Evolutionary conservation across 2,797 vertebrate species (phyloP).

Genomic region (Poeciliopsis paucimaculata): DNA sequence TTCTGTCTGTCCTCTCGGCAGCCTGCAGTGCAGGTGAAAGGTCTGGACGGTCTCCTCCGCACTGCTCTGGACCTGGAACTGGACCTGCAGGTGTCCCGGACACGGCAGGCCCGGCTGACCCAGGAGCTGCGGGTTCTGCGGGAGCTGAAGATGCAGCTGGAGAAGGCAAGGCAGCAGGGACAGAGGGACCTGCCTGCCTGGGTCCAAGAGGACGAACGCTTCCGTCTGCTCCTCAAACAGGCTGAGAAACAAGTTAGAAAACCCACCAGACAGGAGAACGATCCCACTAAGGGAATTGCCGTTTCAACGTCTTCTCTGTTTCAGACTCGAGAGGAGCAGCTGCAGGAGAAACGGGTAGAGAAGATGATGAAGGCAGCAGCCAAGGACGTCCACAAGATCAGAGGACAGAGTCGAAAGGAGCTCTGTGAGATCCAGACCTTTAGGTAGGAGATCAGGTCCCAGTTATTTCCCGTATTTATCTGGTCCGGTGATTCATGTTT

Average conservation of each 20-base stretch:
- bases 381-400: conserved; percentile 94
- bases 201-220: conserved; percentile 91
- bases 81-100: conserved; percentile 94
- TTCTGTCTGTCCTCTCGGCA: conserved; percentile 26
- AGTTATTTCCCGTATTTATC: not conserved
- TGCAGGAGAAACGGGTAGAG: conserved; percentile 88
- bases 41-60: conserved; percentile 84
- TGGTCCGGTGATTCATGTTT: too few species aligned
- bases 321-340: conserved; percentile 85
- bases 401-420: conserved; percentile 92
- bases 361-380: conserved; percentile 95
- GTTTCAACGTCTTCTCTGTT: not conserved
- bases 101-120: conserved; percentile 87
- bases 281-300: too few species aligned
- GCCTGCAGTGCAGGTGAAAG: conserved; percentile 72
- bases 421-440: conserved; percentile 94
- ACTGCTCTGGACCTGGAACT: conserved; percentile 94
- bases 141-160: conserved; percentile 91
- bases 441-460: conserved; percentile 72
- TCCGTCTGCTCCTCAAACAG: conserved; percentile 88
- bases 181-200: conserved; percentile 86
- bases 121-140: conserved; percentile 90
- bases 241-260: conserved; percentile 87
- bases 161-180: conserved; percentile 88
- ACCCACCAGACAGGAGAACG: not conserved